Evolutionary conservation across 2,113 vertebrate species (phyloP), one percentile per base, ranked within the genome.

Genomic region (Pluvialis apricaria): DNA sequence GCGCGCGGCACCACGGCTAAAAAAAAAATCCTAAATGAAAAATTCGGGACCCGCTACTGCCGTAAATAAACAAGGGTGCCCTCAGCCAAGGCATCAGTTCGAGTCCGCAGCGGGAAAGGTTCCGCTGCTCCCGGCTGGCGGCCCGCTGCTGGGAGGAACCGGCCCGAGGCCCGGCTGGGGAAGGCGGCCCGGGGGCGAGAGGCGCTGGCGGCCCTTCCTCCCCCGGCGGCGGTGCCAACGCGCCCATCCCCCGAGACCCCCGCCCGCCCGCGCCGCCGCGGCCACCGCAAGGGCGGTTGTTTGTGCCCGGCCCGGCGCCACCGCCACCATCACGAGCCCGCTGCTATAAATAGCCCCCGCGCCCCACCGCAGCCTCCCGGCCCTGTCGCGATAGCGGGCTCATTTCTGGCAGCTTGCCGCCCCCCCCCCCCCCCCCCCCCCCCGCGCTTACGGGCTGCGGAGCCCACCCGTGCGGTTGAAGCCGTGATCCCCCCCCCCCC

Each of bases 271-370:
- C n/a, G n/a, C n/a, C n/a, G n/a, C n/a, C n/a, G n/a, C n/a, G n/a
- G n/a, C n/a, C n/a, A n/a, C n/a, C n/a, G n/a, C n/a, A n/a, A n/a
- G 95, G 42, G 60, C 86, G n/a, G 72, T 3, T 75, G 96, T 91
- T 86, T 93, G 40, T 60, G 90, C 69, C 5, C 79, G 18, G 64
- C 2, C 24, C 80, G 4, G 73, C 70, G 88, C 85, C 82, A 94
- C 58, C 90, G 62, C 62, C 20, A 90, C 51, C 88, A 91, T 61
- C 80, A 68, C 32, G 25, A 86, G 88, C 88, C 6, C 16, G 68
- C 49, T 1, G 64, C 94, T 95, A 96, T 88, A 93, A 96, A 97
- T 97, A 97, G 92, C 36, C 82, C 1, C 49, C 84, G 3, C n/a
- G 25, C 19, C 90, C 64, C 6, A 32, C 75, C 71, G 24, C 5